Evolutionary conservation across 2,113 vertebrate genomes (phyloP), one percentile per base, ranked within the genome.

Genomic region (Cygnus buccinator): DNA sequence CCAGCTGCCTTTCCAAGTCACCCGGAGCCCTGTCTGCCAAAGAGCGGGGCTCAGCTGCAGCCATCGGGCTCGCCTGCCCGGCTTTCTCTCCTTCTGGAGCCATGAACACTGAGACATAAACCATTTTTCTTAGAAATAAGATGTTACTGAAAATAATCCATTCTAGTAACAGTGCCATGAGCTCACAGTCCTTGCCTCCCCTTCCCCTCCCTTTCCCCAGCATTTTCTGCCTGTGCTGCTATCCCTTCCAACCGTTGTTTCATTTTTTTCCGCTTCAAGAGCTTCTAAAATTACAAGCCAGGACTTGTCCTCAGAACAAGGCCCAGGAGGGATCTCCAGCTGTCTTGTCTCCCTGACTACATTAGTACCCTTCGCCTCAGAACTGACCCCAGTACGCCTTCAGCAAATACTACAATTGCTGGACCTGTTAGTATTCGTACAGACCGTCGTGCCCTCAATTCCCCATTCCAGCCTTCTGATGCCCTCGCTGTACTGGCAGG

Each of bases 211-310:
- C 68, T 43, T 48, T 52, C 50, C 15, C 21, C 85, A 46, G 37
- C 55, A 21, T 66, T 80, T 73, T 80, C 86, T 1, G 1, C 48
- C 55, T 84, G 79, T 46, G 46, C 50, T 78, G 52, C 61, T 63
- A 75, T 87, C 23, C 43, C 22, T 90, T 94, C 76, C 89, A 84
- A 31, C 52, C 59, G 52, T 86, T 88, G 59, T 50, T 93, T 25
- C 85, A 16, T 26, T 91, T 94, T 89, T 89, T 94, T 77, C 82
- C 0, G 3, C 90, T 93, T 84, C 68, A 80, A 81, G 55, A n/a
- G 37, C 41, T 59, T 77, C 80, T 78, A 71, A 87, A 94, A 92
- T 90, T 81, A 79, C 84, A 94, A 92, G 79, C 74, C 81, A 81
- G 29, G 52, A 43, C 70, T 78, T 75, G 83, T 68, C 76, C 85